Evolutionary conservation across 1,140 invertebrate genomes (phyloP), one percentile per base, ranked within the genome.

Genomic region (Teleogryllus occipitalis): DNA sequence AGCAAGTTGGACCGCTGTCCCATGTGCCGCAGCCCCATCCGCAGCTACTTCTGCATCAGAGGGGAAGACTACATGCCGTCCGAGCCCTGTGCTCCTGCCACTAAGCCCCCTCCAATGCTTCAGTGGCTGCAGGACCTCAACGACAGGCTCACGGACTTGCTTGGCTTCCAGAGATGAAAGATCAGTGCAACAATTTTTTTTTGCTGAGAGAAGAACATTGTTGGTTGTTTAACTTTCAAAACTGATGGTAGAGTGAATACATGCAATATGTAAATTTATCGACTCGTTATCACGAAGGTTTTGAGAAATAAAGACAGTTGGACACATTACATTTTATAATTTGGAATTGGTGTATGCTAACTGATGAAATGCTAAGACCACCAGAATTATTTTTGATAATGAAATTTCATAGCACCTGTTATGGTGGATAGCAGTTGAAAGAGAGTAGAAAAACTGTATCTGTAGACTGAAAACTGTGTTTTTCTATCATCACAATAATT

Each of bases 1-100:
- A 88, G 89, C 54, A 92, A 91, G 84, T 85, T 95, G 74, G 92
- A 94, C 82, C 90, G 92, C 54, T 95, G 94, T 86, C 94, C 94
- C 8, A 94, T 96, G 88, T 95, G 94, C 84, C 88, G 94, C 65
- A 91, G 91, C 81, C 90, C 90, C 8, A 94, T 96, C 81, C 92
- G 91, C 80, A 92, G 91, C 82, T 96, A 94, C 87, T 95, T 95
- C 86, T 93, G 92, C 85, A 93, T 93, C 81, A 86, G 92, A 47
- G 90, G 90, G 77, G 93, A 94, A 81, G 93, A 94, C 65, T 93
- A 93, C 82, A 89, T 92, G 85, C 88, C 91, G 5, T 86, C 89
- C n/a, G 90, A 92, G 82, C 47, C 81, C 75, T 79, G 75, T 80
- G 82, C n/a, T 46, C 80, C 76, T 82, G 82, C 74, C 75, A 80